Base-by-base conservation (phyloP, 2,113 vertebrate species). In the Elephantulus edwardii region DNA sequence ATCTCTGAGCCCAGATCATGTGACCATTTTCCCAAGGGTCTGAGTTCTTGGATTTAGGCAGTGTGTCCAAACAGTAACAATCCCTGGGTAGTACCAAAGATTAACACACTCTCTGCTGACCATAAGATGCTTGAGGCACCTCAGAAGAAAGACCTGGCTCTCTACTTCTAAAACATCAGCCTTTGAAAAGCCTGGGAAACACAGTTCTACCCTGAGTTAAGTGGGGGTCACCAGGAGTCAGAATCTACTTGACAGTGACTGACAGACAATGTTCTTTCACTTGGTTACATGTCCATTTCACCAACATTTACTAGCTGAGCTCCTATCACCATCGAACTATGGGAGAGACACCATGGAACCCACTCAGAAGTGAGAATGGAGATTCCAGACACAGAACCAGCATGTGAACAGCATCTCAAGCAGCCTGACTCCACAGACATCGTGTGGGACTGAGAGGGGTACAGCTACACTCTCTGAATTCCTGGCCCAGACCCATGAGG, bases 381-480 rank as follows among this genome's bases (percentile, higher is more conserved):
- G 8, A 14, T 17, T 8, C 64, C 19, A 11, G 35, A 26, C 24
- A 30, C 9, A 6, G 16, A 8, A 10, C 22, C 11, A 7, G 9
- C 0, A 14, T 72, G 1, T 5, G 24, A 42, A 33, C 52, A 48
- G 40, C n/a, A 13, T 7, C 64, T 40, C 0, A 0, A 20, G 38
- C 42, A 26, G 35, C 24, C 68, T n/a, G 26, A 14, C 1, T 54
- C 54, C 44, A 11, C 6, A 6, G 58, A 64, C 10, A 4, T 19
- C 33, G 3, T 0, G 3, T 4, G 28, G 17, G 22, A 12, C 19
- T 14, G 70, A 78, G 22, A 4, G 0, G 8, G 30, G 35, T n/a
- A 19, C 7, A 0, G 3, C 33, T 8, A 5, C 6, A 26, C 19
- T 2, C 2, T 33, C 71, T 64, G 60, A 88, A 64, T 46, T 64